A percentile compares a stretch with the other conserved stretches of the same genome.
These are phyloP conservation scores for Anhinga anhinga DNA, from an alignment of 2,113 vertebrate species.

Conservation along the genomic window DNA sequence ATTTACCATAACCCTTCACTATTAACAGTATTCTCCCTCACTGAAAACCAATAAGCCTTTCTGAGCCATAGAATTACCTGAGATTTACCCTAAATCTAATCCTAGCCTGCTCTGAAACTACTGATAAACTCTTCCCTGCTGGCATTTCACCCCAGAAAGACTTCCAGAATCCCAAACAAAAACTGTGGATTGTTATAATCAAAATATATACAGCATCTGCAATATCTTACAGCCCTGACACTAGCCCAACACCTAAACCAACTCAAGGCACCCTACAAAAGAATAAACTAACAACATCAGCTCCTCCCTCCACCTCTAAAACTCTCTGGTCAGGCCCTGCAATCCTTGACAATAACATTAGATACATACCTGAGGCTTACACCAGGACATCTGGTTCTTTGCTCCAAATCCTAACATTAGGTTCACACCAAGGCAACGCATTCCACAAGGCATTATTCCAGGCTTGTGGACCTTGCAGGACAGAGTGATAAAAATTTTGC, in stretches of 20 bases:
- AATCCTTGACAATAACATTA: background rate
- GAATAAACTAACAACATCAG: background rate
- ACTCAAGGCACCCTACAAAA: background rate
- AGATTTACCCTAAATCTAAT: slow-evolving; percentile 37
- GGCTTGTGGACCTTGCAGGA: background rate
- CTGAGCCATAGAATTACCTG: slow-evolving; percentile 24
- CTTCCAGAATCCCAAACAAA: background rate
- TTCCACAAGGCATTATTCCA: background rate
- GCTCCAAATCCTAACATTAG: background rate
- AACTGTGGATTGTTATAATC: background rate
- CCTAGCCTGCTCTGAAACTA: background rate
- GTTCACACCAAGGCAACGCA: background rate
- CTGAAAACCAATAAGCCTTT: slow-evolving; percentile 14
- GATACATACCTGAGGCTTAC: background rate
- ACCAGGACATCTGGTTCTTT: background rate
- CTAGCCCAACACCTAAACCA: background rate
- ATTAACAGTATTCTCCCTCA: background rate
- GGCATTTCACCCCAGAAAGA: background rate
- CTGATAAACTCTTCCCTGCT: background rate
- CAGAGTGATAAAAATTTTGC: background rate
- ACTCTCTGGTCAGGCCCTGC: background rate
- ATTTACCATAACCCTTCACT: background rate
- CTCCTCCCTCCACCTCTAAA: background rate
- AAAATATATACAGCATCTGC: background rate
- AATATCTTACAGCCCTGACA: background rate